phyloP scores from a whole-genome alignment of 2,888 invertebrate genomes.

The Euclidia mi region DNA sequence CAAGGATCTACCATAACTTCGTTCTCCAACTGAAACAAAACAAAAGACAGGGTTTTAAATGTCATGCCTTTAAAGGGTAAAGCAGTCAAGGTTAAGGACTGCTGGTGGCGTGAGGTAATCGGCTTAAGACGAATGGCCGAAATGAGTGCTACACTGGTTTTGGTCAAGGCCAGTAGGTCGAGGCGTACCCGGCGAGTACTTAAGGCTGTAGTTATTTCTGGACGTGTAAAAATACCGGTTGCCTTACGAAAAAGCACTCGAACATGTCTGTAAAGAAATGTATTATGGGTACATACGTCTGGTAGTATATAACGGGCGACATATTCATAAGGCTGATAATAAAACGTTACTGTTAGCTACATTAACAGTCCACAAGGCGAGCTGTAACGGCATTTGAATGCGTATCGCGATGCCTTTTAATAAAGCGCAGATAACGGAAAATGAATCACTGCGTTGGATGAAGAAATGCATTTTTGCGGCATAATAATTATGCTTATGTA shows the following conservation, averaged over 20 bases:
- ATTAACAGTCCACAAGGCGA: constrained; percentile 59
- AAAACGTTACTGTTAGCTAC: constrained; percentile 40
- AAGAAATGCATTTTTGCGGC: constrained; percentile 7
- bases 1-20: constrained; percentile 89
- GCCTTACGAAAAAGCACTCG: constrained; percentile 52
- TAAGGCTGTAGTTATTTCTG: constrained; percentile 67
- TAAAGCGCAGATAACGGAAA: constrained; percentile 30
- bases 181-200: constrained; percentile 53
- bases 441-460: constrained; percentile 23
- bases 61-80: constrained; percentile 57
- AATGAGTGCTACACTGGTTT: constrained; percentile 65
- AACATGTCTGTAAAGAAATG: constrained; percentile 37
- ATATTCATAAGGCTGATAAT: constrained; percentile 49
- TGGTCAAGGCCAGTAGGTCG: constrained; percentile 74
- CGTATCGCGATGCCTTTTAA: constrained; percentile 55
- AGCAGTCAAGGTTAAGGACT: constrained; percentile 67
- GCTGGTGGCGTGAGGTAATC: constrained; percentile 64
- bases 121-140: constrained; percentile 67
- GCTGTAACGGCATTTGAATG: constrained; percentile 58
- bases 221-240: constrained; percentile 68
- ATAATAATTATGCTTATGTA: no score
- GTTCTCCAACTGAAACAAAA: constrained; percentile 90
- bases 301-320: constrained; percentile 34
- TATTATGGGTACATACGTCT: constrained; percentile 51
- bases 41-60: constrained; percentile 52